Evolutionary conservation across 1,140 invertebrate genomes (phyloP).

Genomic region (Halesus radiatus): DNA sequence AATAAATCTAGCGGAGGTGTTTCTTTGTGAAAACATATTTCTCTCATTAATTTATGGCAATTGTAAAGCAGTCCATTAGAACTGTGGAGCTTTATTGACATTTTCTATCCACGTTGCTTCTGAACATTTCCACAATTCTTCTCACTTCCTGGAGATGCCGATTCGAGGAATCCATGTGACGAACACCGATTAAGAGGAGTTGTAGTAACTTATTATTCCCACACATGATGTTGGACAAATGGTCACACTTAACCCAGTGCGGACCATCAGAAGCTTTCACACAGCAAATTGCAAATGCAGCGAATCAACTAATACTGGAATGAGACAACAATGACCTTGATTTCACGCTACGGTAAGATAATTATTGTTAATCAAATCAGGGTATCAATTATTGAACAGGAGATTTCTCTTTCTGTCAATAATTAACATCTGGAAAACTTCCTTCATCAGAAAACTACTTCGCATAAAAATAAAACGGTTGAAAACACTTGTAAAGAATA

Average conservation of each 20-base stretch:
- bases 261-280: too few species aligned
- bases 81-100: background rate
- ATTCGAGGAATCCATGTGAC: constrained; percentile 24
- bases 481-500: too few species aligned
- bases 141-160: constrained; percentile 23
- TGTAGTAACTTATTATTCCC: background rate
- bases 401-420: too few species aligned
- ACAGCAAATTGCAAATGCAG: background rate
- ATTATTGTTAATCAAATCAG: too few species aligned
- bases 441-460: too few species aligned
- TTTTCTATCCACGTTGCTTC: background rate
- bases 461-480: too few species aligned
- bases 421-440: too few species aligned
- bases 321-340: background rate
- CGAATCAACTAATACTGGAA: background rate
- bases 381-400: too few species aligned
- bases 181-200: constrained; percentile 18
- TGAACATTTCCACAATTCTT: background rate
- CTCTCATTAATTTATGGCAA: background rate
- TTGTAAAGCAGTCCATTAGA: constrained; percentile 9
- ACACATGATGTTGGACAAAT: constrained; percentile 32
- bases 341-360: too few species aligned
- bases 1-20: background rate
- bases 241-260: background rate
- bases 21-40: background rate